These are phyloP conservation scores for Rhynchomys soricoides DNA, from an alignment of 2,113 vertebrate species.

Conservation along the genomic window DNA sequence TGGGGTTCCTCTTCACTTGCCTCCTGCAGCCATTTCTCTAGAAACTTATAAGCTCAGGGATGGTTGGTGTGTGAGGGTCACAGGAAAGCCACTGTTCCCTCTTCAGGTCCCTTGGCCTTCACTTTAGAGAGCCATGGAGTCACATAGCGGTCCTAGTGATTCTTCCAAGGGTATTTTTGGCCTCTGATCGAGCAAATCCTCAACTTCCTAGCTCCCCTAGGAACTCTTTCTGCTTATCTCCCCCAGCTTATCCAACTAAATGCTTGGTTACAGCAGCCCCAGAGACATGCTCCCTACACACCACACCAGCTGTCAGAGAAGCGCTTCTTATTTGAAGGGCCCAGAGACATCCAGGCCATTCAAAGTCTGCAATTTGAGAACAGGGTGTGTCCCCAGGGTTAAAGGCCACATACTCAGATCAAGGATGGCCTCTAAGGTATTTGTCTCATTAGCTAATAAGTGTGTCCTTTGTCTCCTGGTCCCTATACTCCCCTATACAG, in stretches of 20 bases:
- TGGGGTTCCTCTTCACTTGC: background rate
- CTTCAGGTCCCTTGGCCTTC: background rate
- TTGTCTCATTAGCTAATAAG: fast-evolving
- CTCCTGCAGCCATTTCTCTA: background rate
- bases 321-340: background rate
- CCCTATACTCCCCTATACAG: background rate
- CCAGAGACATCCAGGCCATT: background rate
- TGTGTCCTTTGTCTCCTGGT: background rate
- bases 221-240: background rate
- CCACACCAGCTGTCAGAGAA: background rate
- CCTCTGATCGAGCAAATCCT: background rate
- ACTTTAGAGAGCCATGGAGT: fast-evolving
- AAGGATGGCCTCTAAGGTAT: fast-evolving
- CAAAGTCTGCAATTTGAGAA: too few relatives aligned
- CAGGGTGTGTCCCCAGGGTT: too few relatives aligned
- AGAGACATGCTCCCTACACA: background rate
- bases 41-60: background rate
- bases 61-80: background rate
- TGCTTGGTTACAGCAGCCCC: background rate
- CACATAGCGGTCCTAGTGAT: fast-evolving
- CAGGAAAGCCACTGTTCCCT: background rate
- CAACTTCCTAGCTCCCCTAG: background rate
- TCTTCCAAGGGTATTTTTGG: background rate
- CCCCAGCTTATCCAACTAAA: background rate
- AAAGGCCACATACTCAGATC: too few relatives aligned